Percentiles rank a stretch among this genome's conserved stretches.
These are phyloP conservation scores for Theristicus caerulescens DNA, from an alignment of 2,113 vertebrate species.

Conservation along the genomic window DNA sequence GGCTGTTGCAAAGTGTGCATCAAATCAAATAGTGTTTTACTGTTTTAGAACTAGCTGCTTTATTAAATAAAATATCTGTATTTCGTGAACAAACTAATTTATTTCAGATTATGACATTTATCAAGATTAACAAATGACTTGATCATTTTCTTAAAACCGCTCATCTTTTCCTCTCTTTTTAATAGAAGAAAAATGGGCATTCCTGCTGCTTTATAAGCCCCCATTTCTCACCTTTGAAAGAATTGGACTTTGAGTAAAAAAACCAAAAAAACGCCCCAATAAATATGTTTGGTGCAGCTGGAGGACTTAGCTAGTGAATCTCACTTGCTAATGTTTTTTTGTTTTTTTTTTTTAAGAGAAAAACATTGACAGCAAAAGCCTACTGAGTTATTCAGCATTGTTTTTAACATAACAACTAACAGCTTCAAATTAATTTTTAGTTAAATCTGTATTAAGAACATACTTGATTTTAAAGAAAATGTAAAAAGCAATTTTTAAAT, in stretches of 20 bases:
- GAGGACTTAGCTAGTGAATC: not conserved
- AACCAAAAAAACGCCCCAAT: no score
- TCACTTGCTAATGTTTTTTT: not conserved
- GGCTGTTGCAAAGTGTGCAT: not conserved
- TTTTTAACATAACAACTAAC: not conserved
- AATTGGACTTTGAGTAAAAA: not conserved
- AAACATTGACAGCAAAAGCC: not conserved
- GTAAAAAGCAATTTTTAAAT: not conserved
- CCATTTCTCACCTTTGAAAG: not conserved
- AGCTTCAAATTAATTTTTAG: not conserved
- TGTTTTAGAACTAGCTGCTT: not conserved
- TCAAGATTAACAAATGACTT: not conserved
- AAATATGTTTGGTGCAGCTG: not conserved
- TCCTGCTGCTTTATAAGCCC: not conserved
- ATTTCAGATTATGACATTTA: not conserved
- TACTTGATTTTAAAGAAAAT: not conserved
- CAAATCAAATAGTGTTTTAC: not conserved
- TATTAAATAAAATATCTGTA: not conserved
- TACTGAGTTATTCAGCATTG: not conserved
- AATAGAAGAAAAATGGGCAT: not conserved
- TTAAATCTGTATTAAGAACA: not conserved
- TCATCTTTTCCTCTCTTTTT: not conserved
- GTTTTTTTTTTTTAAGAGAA: fast-evolving
- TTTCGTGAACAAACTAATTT: not conserved
- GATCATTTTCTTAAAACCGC: not conserved